These are phyloP conservation scores for Oxyruncus cristatus DNA, from an alignment of 2,113 vertebrate species.

Conservation along the genomic window DNA sequence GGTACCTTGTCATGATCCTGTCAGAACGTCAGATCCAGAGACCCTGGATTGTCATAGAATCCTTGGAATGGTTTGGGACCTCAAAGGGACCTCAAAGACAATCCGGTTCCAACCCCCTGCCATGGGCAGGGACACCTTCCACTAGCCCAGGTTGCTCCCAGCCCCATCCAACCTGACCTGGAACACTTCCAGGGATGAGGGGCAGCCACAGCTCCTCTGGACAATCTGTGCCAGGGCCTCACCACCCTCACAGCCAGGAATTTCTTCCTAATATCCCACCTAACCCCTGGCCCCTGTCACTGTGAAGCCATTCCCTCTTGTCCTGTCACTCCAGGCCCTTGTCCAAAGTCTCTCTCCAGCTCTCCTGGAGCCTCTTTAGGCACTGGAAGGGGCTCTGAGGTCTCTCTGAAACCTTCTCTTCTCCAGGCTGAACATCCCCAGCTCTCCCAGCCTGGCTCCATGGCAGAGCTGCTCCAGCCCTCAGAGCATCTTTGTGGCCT, in stretches of 20 bases:
- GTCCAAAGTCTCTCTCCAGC: neutral
- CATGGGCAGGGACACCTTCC: neutral
- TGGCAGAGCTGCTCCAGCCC: neutral
- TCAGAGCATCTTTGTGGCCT: neutral
- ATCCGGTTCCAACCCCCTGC: accelerated
- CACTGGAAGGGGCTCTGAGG: neutral
- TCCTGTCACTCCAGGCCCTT: accelerated
- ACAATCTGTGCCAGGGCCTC: neutral
- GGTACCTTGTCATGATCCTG: neutral
- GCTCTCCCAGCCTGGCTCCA: neutral
- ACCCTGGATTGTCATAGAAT: neutral
- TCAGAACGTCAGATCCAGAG: neutral
- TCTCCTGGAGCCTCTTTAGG: neutral
- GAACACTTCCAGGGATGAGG: accelerated
- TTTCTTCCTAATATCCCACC: neutral
- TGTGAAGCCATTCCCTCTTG: neutral
- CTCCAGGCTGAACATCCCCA: neutral
- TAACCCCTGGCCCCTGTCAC: accelerated
- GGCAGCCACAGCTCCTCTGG: neutral
- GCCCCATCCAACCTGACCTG: accelerated
- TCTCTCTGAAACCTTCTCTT: neutral
- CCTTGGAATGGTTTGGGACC: neutral
- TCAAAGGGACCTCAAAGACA: neutral
- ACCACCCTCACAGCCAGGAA: accelerated
- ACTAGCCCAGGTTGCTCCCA: neutral